phyloP scores from a whole-genome alignment of 2,888 invertebrate genomes.

The Caenorhabditis auriculariae region DNA sequence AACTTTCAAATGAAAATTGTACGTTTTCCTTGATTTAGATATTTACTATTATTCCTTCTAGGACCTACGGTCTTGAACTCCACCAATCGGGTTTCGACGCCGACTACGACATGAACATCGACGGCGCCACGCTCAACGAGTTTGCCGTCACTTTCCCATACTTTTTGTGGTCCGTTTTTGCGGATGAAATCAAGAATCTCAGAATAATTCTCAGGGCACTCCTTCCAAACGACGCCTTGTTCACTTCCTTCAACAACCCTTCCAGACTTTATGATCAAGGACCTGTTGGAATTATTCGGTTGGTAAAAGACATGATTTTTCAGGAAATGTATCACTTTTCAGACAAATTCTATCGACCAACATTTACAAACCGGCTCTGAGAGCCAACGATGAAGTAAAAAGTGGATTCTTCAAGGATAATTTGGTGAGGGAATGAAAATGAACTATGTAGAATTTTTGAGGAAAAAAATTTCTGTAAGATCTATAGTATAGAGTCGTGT shows the following conservation, averaged over 20 bases:
- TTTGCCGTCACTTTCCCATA: constrained; percentile 54
- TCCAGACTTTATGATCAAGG: constrained; percentile 52
- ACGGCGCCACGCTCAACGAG: constrained; percentile 71
- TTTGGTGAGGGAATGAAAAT: constrained; percentile 22
- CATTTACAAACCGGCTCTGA: constrained; percentile 35
- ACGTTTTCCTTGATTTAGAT: background rate
- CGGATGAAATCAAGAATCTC: too few species aligned
- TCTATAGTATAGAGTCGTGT: too few species aligned
- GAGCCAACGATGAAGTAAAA: constrained; percentile 46
- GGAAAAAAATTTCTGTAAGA: too few species aligned
- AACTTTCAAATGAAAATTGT: background rate
- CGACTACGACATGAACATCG: constrained; percentile 72
- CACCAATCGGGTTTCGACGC: constrained; percentile 68
- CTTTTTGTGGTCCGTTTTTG: constrained; percentile 42
- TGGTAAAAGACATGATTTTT: background rate
- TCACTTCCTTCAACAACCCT: constrained; percentile 60
- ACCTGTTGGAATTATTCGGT: constrained; percentile 50
- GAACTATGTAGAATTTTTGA: constrained; percentile 37
- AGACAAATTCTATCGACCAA: constrained; percentile 35
- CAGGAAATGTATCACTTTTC: constrained; percentile 2
- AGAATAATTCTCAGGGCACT: too few species aligned
- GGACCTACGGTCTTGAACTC: constrained; percentile 78
- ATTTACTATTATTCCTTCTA: constrained; percentile 7
- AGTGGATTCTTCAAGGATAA: constrained; percentile 39
- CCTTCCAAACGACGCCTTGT: constrained; percentile 37